Evolutionary conservation across 2,888 invertebrate genomes (phyloP).

Genomic region (Rhamnusium bicolor): DNA sequence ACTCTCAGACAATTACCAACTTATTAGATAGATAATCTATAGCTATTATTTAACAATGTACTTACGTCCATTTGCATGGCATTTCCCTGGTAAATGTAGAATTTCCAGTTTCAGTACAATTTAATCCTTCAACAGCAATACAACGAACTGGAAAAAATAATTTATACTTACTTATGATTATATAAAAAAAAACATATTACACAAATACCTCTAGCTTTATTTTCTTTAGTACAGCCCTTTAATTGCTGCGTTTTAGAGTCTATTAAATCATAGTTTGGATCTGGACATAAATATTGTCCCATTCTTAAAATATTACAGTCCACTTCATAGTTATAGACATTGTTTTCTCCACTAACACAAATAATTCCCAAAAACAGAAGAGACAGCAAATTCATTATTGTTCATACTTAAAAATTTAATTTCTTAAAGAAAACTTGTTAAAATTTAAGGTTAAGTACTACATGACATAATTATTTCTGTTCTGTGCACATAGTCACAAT

Average conservation of each 20-base stretch:
- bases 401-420: not conserved
- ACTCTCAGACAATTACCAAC: no score
- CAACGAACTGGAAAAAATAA: conserved; percentile 79
- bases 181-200: not conserved
- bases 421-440: not conserved
- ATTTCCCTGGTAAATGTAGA: conserved; percentile 86
- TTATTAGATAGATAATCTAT: no score
- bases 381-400: not conserved
- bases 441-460: not conserved
- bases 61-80: conserved; percentile 97
- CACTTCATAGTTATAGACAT: conserved; percentile 55
- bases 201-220: conserved; percentile 82
- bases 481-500: no score
- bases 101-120: conserved; percentile 86
- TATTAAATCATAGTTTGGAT: conserved; percentile 83
- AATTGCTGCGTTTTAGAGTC: conserved; percentile 93
- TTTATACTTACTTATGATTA: not conserved
- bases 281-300: conserved; percentile 89
- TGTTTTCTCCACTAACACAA: not conserved
- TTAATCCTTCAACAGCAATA: conserved; percentile 86
- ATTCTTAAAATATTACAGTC: conserved; percentile 83
- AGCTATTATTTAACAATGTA: conserved; percentile 62
- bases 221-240: conserved; percentile 83
- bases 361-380: not conserved
- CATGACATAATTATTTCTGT: no score